A percentile compares a stretch with the other conserved stretches of the same genome.
Evolutionary conservation across 2,888 invertebrate species (phyloP).

Genomic region (Ametastegia equiseti): DNA sequence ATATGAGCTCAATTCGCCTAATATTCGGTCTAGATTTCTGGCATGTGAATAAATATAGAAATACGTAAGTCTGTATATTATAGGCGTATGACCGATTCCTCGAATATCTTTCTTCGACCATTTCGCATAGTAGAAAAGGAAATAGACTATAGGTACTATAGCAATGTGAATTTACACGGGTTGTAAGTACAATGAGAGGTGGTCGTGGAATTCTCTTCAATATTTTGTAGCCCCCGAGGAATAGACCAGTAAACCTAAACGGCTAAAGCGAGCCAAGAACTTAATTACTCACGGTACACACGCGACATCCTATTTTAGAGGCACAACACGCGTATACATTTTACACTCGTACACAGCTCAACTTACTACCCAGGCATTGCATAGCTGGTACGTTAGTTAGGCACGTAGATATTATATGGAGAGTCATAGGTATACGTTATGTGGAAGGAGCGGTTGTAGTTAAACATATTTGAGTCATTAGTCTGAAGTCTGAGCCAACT

Average conservation of each 20-base stretch:
- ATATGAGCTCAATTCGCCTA: no score
- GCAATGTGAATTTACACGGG: neutral
- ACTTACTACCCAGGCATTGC: neutral
- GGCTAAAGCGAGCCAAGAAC: slow-evolving; percentile 39
- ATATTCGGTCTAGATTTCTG: neutral
- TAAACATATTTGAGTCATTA: slow-evolving; percentile 44
- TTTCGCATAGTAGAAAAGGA: neutral
- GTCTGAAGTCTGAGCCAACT: slow-evolving; percentile 33
- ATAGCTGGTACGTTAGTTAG: neutral
- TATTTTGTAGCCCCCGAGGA: neutral
- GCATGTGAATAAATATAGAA: no score
- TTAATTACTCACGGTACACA: slow-evolving; percentile 39
- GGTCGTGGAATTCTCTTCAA: neutral
- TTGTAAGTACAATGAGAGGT: neutral
- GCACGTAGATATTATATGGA: no score
- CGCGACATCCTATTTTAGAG: slow-evolving; percentile 40
- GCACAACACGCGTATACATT: slow-evolving; percentile 9
- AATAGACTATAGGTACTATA: neutral
- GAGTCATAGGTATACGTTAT: slow-evolving; percentile 12
- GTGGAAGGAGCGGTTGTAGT: neutral
- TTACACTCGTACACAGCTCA: slow-evolving; percentile 30
- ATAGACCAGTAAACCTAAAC: slow-evolving; percentile 42
- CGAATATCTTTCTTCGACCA: neutral
- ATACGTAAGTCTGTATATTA: neutral
- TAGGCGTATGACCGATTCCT: neutral